phyloP scores from a whole-genome alignment of 2,113 vertebrate species.

The Candoia aspera region DNA sequence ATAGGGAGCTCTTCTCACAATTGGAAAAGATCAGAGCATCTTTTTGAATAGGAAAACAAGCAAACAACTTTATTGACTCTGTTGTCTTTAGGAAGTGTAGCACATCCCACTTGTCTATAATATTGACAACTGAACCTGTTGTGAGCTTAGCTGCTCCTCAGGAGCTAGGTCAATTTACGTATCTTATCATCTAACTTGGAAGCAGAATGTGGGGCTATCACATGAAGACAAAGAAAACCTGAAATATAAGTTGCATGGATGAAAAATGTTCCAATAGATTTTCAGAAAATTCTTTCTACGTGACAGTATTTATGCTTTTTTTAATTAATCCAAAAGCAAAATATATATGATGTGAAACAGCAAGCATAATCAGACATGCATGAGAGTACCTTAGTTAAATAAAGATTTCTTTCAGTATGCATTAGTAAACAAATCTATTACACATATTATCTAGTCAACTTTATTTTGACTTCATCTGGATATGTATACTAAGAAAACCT shows the following conservation, averaged over 20 bases:
- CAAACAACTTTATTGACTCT: slow-evolving; percentile 37
- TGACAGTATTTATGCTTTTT: not conserved
- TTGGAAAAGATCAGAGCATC: slow-evolving; percentile 41
- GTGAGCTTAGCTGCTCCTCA: slow-evolving; percentile 33
- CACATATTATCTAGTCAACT: slow-evolving; percentile 6
- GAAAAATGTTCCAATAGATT: not conserved
- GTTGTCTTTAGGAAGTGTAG: slow-evolving; percentile 51
- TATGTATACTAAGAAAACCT: slow-evolving; percentile 9
- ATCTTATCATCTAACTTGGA: not conserved
- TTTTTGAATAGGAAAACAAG: not conserved
- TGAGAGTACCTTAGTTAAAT: not conserved
- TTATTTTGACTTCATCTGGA: slow-evolving; percentile 40
- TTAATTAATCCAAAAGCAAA: not conserved
- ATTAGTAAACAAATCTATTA: not conserved
- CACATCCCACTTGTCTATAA: slow-evolving; percentile 33
- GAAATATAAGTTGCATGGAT: not conserved
- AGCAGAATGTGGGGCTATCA: not conserved
- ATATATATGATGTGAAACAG: not conserved
- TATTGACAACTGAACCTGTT: slow-evolving; percentile 33
- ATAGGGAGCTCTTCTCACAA: slow-evolving; percentile 31
- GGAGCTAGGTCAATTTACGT: slow-evolving; percentile 15
- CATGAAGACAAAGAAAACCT: slow-evolving; percentile 12
- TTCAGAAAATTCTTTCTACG: not conserved
- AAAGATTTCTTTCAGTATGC: not conserved
- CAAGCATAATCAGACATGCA: not conserved